Evolutionary conservation across 2,113 vertebrate genomes (phyloP), one percentile per base, ranked within the genome.

Genomic region (Nothocercus julius): DNA sequence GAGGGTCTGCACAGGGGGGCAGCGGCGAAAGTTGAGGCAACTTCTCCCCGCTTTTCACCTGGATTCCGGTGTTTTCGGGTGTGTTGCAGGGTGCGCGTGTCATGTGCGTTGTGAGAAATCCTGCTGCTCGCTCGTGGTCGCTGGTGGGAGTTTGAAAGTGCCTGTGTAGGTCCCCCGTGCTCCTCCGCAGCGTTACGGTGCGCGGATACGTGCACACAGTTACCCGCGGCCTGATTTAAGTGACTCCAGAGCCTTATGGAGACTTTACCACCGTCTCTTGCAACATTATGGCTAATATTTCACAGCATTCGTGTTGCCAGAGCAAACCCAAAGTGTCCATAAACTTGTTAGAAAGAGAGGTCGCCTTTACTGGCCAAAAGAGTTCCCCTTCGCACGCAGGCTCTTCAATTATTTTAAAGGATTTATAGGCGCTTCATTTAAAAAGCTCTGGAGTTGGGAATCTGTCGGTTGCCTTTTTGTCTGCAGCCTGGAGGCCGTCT

Each of bases 281-380:
- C 93, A 86, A 54, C n/a, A 47, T 74, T 91, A 81, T 74, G 82
- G 90, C 85, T 40, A 79, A 83, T 90, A 95, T 97, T 97, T 94
- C 95, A 77, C 22, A 66, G 53, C 0, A 13, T 91, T 88, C 93
- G 87, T 77, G 5, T 96, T 83, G 85, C 90, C 53, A 3, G 53
- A 90, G 90, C 93, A 87, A 94, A 91, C 73, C 47, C 40, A 45
- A 94, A 88, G 87, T 95, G 89, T 96, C 96, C 95, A 95, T 96
- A 82, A 95, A 97, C 96, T 96, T 97, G 82, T 67, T 83, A 27
- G 27, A n/a, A 87, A 81, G 91, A 83, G 49, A 96, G 75, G 78
- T 87, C 0, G 13, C 80, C 56, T 81, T 90, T 34, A 4, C 47
- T 62, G 90, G 34, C 77, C 81, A 5, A 91, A 81, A 81, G 89